Conservation (phyloP, 2,888 invertebrate genomes). For the Amblyjoppa proteus region DNA sequence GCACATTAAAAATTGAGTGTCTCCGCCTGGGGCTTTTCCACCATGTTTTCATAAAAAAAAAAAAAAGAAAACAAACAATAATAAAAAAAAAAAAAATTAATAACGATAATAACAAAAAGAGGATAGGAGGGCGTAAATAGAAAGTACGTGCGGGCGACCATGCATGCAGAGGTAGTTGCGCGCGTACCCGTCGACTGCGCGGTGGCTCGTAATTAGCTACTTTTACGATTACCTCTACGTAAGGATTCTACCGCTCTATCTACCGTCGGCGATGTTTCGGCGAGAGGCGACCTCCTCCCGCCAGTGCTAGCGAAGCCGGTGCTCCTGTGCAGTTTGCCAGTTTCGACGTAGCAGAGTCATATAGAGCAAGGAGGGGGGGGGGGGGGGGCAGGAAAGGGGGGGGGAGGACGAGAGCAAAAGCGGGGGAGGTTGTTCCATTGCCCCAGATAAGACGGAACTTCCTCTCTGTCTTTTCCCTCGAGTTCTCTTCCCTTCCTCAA, state of each 20-base stretch:
- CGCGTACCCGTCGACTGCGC: constrained; percentile 12
- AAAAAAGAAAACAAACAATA: not conserved
- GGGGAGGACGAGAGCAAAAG: constrained; percentile 30
- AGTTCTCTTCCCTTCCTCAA: constrained; percentile 36
- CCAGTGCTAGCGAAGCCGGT: constrained; percentile 17
- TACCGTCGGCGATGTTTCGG: constrained; percentile 39
- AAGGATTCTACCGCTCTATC: constrained; percentile 47
- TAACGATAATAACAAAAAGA: constrained; percentile 2
- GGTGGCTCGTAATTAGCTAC: constrained; percentile 63
- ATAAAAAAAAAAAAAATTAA: constrained; percentile 6
- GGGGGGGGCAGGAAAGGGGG: constrained; percentile 59
- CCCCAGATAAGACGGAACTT: constrained; percentile 76
- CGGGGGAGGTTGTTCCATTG: constrained; percentile 77
- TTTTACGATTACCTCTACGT: constrained; percentile 68
- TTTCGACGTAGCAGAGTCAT: constrained; percentile 58
- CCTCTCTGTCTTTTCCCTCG: constrained; percentile 39
- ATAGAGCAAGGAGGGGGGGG: constrained; percentile 7
- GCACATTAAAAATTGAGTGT: not conserved
- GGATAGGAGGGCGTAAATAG: constrained; percentile 57
- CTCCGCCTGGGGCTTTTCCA: not conserved
- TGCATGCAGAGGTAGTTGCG: constrained; percentile 15
- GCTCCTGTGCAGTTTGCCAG: constrained; percentile 61
- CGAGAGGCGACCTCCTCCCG: constrained; percentile 39
- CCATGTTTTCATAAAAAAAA: not conserved
- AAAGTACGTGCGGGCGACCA: constrained; percentile 48